These are phyloP conservation scores for Bagarius yarrelli DNA, from an alignment of 2,113 vertebrate species.

Conservation along the genomic window DNA sequence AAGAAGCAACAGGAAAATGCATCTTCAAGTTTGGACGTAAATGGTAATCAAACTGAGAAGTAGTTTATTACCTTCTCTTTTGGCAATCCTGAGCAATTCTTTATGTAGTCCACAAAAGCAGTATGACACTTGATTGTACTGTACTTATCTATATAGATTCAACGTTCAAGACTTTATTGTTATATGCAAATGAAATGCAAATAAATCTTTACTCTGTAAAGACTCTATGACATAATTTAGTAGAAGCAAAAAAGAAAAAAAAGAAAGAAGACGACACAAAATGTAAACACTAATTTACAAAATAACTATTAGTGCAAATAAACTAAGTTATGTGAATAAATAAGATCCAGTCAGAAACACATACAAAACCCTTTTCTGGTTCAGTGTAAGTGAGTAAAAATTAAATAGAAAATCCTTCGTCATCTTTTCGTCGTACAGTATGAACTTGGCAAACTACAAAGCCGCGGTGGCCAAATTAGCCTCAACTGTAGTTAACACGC, in stretches of 20 bases:
- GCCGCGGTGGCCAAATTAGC: not conserved
- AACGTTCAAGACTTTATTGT: too few species aligned
- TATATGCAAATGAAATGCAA: too few species aligned
- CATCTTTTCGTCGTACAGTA: not conserved
- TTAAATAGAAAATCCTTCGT: not conserved
- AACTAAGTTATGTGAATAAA: not conserved
- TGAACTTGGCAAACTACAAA: not conserved
- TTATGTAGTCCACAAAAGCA: not conserved
- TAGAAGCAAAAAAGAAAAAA: too few species aligned
- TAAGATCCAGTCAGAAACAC: not conserved
- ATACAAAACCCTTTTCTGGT: not conserved
- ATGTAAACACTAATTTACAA: too few species aligned
- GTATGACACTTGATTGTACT: not conserved
- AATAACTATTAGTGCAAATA: too few species aligned
- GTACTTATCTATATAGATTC: not conserved
- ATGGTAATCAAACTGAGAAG: not conserved
- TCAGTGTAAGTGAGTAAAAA: not conserved
- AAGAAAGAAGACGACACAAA: too few species aligned
- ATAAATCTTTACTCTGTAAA: too few species aligned
- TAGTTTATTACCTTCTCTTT: slow-evolving; percentile 4
- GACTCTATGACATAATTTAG: too few species aligned
- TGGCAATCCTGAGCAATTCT: not conserved
- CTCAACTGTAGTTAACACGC: not conserved
- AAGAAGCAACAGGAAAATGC: slow-evolving; percentile 12
- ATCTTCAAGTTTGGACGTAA: not conserved